A percentile compares a stretch with the other conserved stretches of the same genome.
These are phyloP conservation scores for Leuctra nigra DNA, from an alignment of 2,888 invertebrate species.

Conservation along the genomic window DNA sequence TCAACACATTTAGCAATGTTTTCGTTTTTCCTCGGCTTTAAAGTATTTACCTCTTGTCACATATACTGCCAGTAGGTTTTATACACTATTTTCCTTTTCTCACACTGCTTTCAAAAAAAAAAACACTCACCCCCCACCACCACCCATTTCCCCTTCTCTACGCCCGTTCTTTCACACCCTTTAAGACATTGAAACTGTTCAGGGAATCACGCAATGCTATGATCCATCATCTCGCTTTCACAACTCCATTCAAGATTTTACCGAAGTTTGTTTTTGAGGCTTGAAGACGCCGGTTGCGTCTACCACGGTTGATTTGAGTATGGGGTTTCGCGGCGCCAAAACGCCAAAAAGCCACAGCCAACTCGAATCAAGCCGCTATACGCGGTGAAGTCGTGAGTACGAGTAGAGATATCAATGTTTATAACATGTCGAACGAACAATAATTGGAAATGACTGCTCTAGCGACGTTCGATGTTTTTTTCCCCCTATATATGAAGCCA, in stretches of 20 bases:
- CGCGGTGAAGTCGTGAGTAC: too few relatives aligned
- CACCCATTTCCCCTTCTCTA: background rate
- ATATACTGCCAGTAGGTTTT: background rate
- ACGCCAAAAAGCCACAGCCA: background rate
- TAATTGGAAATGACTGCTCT: too few relatives aligned
- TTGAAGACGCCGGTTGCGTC: too few relatives aligned
- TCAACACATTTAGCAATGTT: too few relatives aligned
- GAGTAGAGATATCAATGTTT: too few relatives aligned
- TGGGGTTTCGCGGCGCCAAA: background rate
- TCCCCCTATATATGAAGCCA: too few relatives aligned
- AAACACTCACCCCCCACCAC: too few relatives aligned
- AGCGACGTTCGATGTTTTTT: too few relatives aligned
- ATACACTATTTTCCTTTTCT: background rate
- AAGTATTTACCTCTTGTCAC: slow-evolving; percentile 7
- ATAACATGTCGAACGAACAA: too few relatives aligned
- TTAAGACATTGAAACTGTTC: slow-evolving; percentile 4
- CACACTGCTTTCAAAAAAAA: slow-evolving; percentile 4
- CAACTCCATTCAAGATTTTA: slow-evolving; percentile 6
- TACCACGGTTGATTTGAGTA: background rate
- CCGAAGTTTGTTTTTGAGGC: slow-evolving; percentile 2
- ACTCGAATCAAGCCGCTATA: too few relatives aligned
- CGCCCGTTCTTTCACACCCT: slow-evolving; percentile 1
- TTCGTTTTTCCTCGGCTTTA: too few relatives aligned
- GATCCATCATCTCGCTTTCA: slow-evolving; percentile 18
- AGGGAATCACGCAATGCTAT: slow-evolving; percentile 9